Evolutionary conservation across 2,797 vertebrate genomes (phyloP).

Genomic region (Coracias cyanogaster): DNA sequence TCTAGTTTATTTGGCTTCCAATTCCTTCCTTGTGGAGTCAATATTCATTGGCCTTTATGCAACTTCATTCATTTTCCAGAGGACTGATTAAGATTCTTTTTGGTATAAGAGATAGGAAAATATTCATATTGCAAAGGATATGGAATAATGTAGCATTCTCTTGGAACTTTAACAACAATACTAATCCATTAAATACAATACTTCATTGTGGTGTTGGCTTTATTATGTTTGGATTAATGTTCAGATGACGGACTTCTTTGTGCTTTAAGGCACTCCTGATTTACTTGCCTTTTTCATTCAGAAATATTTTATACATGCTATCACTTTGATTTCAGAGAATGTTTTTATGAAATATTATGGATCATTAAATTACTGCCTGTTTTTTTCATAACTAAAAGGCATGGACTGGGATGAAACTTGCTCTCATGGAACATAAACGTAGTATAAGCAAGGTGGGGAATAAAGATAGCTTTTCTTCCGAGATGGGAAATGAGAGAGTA

Average conservation of each 20-base stretch:
- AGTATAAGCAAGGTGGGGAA: conserved; percentile 34
- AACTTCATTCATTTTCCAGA: conserved; percentile 28
- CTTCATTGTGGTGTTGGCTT: conserved; percentile 18
- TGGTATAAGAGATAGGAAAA: background rate
- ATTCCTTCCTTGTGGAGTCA: background rate
- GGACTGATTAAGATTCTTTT: conserved; percentile 3
- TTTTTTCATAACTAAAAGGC: conserved; percentile 30
- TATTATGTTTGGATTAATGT: conserved; percentile 33
- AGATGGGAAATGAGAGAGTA: conserved; percentile 49
- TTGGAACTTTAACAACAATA: conserved; percentile 18
- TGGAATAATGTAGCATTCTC: background rate
- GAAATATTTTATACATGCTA: conserved; percentile 6
- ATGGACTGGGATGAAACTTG: conserved; percentile 33
- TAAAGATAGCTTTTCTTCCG: conserved; percentile 52
- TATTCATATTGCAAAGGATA: background rate
- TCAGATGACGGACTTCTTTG: conserved; percentile 22
- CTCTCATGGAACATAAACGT: conserved; percentile 43
- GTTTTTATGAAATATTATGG: conserved; percentile 42
- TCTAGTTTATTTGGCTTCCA: conserved; percentile 30
- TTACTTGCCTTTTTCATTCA: background rate
- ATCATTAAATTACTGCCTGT: conserved; percentile 32
- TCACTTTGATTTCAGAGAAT: conserved; percentile 56
- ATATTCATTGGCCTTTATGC: background rate
- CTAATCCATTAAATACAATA: conserved; percentile 26
- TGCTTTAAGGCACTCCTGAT: conserved; percentile 28